Conservation (phyloP, 2,797 vertebrate species). For the Acipenser ruthenus region DNA sequence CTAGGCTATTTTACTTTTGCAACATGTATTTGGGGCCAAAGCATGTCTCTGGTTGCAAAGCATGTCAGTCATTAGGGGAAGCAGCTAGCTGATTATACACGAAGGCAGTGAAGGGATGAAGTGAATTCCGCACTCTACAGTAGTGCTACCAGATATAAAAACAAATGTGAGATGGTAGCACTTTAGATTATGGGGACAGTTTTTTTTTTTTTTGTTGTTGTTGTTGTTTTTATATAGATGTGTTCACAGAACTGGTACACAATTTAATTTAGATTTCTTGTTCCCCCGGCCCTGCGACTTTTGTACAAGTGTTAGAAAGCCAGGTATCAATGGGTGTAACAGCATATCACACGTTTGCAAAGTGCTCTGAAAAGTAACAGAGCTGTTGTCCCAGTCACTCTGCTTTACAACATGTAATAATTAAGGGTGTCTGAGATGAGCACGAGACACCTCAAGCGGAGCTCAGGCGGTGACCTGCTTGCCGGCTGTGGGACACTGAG, state of each 20-base stretch:
- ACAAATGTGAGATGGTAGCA: no score
- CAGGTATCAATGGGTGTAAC: not conserved
- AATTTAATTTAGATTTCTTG: not conserved
- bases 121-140: no score
- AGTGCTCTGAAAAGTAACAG: not conserved
- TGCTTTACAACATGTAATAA: not conserved
- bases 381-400: not conserved
- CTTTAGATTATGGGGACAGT: no score
- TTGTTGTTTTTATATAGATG: not conserved
- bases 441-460: not conserved
- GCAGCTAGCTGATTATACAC: no score
- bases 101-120: no score
- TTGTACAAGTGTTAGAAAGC: not conserved
- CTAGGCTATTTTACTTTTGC: no score
- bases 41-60: no score
- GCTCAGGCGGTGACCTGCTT: not conserved
- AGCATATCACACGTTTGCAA: not conserved
- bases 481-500: slow-evolving; percentile 12
- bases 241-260: not conserved
- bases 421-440: slow-evolving; percentile 7
- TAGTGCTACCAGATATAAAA: no score
- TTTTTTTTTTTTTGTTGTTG: no score
- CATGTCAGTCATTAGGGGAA: no score
- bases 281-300: not conserved
- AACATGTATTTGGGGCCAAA: no score